Percentiles rank a stretch among this genome's conserved stretches.
These are phyloP conservation scores for Zapus hudsonius DNA, from an alignment of 2,113 vertebrate species.

Conservation along the genomic window DNA sequence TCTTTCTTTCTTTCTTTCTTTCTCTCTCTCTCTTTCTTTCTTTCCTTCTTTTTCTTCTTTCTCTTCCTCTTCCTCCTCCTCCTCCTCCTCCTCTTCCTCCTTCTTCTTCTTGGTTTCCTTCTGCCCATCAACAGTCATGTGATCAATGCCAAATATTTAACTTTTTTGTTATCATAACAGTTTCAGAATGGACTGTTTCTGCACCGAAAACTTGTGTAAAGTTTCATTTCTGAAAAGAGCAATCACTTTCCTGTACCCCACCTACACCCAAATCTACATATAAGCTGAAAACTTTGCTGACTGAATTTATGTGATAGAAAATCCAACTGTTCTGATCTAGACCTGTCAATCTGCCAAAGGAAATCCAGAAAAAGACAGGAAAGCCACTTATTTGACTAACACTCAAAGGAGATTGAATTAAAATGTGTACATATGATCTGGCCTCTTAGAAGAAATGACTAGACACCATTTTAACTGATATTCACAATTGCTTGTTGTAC, in stretches of 20 bases:
- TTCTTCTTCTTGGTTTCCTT: background rate
- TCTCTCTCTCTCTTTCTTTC: no score
- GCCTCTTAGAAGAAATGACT: background rate
- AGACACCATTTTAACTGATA: background rate
- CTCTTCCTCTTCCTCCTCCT: no score
- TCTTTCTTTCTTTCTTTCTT: no score
- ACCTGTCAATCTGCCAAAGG: background rate
- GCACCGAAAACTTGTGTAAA: background rate
- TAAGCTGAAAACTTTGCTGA: background rate
- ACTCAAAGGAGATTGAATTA: background rate
- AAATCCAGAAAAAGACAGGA: background rate
- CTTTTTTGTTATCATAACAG: background rate
- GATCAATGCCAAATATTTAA: background rate
- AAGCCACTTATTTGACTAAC: background rate
- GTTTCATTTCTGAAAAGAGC: background rate
- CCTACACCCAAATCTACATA: background rate
- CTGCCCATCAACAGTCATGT: background rate
- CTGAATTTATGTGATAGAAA: background rate
- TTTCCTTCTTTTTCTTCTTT: no score
- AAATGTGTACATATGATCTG: background rate
- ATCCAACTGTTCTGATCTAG: background rate
- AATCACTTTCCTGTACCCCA: background rate
- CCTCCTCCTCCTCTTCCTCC: no score
- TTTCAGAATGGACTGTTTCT: background rate
- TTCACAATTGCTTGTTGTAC: background rate